phyloP scores from a whole-genome alignment of 92 coral and sea anemone species.

The Parazoanthus swiftii region DNA sequence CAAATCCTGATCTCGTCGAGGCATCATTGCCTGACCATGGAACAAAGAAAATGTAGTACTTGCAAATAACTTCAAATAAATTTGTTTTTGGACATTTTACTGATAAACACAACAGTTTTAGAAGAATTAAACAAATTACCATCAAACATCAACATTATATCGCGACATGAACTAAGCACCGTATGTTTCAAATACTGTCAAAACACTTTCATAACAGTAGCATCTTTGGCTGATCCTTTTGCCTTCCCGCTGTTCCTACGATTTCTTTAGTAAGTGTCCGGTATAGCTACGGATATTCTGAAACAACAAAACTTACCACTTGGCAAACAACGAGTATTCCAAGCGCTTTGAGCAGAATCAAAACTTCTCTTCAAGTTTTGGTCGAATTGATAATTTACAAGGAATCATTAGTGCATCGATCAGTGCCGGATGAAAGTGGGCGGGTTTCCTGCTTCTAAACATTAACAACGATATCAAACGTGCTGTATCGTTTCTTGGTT shows the following conservation, averaged over 20 bases:
- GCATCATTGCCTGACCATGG: too few relatives aligned
- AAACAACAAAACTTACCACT: background rate
- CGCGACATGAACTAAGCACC: background rate
- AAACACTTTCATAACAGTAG: background rate
- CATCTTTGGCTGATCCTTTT: background rate
- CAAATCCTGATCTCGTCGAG: too few relatives aligned
- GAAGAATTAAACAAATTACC: background rate
- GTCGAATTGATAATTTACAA: background rate
- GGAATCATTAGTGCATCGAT: background rate
- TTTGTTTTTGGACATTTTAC: too few relatives aligned
- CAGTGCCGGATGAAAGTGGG: background rate
- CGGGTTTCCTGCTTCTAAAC: slow-evolving; percentile 14
- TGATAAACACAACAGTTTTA: background rate
- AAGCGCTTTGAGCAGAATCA: background rate
- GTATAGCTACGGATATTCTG: background rate
- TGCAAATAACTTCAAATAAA: too few relatives aligned
- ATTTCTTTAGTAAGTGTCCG: background rate
- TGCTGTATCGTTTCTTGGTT: background rate
- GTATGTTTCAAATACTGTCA: background rate
- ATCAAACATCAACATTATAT: background rate
- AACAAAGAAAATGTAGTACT: too few relatives aligned
- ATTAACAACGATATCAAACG: background rate
- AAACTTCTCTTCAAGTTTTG: background rate
- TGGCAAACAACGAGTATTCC: background rate
- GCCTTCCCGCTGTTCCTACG: background rate